Evolutionary conservation across 2,888 invertebrate genomes (phyloP).

Genomic region (Lymantria monacha): DNA sequence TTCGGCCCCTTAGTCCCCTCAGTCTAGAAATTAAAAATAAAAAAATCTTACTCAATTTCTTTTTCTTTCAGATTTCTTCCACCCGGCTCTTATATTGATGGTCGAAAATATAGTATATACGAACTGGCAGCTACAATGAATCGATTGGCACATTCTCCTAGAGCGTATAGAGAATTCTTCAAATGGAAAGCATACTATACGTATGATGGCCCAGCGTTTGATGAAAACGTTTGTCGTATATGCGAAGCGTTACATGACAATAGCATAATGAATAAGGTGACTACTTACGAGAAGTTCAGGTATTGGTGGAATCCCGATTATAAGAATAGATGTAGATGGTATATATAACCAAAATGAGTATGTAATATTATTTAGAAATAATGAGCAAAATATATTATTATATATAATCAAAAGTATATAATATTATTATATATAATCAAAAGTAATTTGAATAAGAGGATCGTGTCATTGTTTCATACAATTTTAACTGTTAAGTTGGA

Average conservation of each 20-base stretch:
- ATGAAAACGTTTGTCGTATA: slow-evolving; percentile 53
- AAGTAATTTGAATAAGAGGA: too few relatives aligned
- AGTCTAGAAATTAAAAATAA: too few relatives aligned
- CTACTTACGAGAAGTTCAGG: slow-evolving; percentile 50
- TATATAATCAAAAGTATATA: too few relatives aligned
- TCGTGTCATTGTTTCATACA: too few relatives aligned
- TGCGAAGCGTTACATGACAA: slow-evolving; percentile 55
- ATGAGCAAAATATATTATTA: too few relatives aligned
- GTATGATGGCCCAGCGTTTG: slow-evolving; percentile 38
- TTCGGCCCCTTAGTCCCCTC: too few relatives aligned
- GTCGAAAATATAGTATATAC: slow-evolving; percentile 27
- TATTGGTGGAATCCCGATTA: slow-evolving; percentile 11
- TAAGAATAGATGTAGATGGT: slow-evolving; percentile 2
- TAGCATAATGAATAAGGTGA: slow-evolving; percentile 26
- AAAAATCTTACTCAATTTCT: neutral
- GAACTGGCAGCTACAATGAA: slow-evolving; percentile 50
- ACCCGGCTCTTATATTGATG: slow-evolving; percentile 63
- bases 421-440: too few relatives aligned
- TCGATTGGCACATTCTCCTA: slow-evolving; percentile 41
- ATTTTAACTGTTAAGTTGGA: too few relatives aligned
- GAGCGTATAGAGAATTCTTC: slow-evolving; percentile 50
- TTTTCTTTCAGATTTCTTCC: slow-evolving; percentile 60
- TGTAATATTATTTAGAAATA: too few relatives aligned
- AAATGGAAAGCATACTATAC: slow-evolving; percentile 53
- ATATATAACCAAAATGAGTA: neutral